A percentile compares a stretch with the other conserved stretches of the same genome.
These are phyloP conservation scores for Drosophila mercatorum DNA, from an alignment of 2,888 invertebrate species.

Conservation along the genomic window DNA sequence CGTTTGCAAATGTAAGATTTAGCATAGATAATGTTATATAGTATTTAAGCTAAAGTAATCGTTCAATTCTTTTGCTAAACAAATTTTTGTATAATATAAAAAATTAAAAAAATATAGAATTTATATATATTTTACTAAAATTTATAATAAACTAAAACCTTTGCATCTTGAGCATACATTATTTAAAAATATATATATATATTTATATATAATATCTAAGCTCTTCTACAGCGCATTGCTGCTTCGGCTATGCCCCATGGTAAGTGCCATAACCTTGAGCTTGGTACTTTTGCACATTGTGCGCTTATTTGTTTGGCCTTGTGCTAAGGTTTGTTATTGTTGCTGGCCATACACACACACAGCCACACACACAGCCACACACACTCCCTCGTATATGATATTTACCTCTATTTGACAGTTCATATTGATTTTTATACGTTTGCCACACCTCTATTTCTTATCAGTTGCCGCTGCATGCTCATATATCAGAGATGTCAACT, in stretches of 20 bases:
- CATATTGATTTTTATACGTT: conserved; percentile 46
- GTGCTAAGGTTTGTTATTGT: conserved; percentile 57
- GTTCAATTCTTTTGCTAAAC: no score
- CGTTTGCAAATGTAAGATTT: background rate
- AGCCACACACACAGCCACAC: conserved; percentile 12
- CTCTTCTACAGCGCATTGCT: conserved; percentile 15
- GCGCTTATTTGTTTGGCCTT: conserved; percentile 71
- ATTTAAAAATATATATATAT: no score
- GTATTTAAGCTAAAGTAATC: no score
- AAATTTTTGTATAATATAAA: no score
- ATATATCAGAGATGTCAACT: background rate
- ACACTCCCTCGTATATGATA: conserved; percentile 18
- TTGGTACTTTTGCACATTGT: conserved; percentile 53
- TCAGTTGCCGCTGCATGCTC: background rate
- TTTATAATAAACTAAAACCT: no score
- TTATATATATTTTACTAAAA: no score
- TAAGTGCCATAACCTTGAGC: conserved; percentile 45
- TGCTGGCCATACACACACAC: background rate
- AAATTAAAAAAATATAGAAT: no score
- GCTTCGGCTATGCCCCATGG: background rate
- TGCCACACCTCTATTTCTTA: conserved; percentile 41
- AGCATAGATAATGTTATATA: no score
- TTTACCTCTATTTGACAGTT: conserved; percentile 23
- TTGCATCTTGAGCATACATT: no score
- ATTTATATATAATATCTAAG: no score